Percentiles rank a stretch among this genome's conserved stretches.
Evolutionary conservation across 53 echinoderm and acorn worm species (phyloP).

Genomic region (Apostichopus leukothele): DNA sequence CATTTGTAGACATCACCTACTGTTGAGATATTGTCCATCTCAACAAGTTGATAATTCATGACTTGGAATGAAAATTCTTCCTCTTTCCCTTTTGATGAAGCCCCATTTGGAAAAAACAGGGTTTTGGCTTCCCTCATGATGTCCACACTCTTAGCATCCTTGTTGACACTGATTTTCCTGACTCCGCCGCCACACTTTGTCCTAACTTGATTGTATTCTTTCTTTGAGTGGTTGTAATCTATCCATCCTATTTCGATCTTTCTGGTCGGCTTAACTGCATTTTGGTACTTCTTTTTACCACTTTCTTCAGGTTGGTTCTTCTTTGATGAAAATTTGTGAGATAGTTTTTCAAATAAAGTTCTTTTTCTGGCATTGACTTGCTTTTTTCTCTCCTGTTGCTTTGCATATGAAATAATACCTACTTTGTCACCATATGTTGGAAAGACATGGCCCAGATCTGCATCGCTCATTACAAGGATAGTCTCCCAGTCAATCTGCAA

Average conservation of each 20-base stretch:
- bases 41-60: slow-evolving; percentile 39
- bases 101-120: slow-evolving; percentile 18
- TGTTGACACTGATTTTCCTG: slow-evolving; percentile 14
- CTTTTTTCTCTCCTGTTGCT: slow-evolving; percentile 29
- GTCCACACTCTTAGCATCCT: slow-evolving; percentile 3
- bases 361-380: slow-evolving; percentile 15
- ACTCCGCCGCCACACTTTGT: slow-evolving; percentile 7
- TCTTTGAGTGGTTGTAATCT: slow-evolving; percentile 13
- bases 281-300: background rate
- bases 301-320: background rate
- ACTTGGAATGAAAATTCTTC: slow-evolving; percentile 15
- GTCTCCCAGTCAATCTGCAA: slow-evolving; percentile 30
- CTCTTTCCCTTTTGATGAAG: slow-evolving; percentile 19
- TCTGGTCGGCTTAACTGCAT: background rate
- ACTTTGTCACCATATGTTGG: slow-evolving; percentile 32
- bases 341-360: slow-evolving; percentile 30
- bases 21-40: slow-evolving; percentile 31
- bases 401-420: slow-evolving; percentile 8
- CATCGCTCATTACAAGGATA: slow-evolving; percentile 25
- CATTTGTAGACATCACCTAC: slow-evolving; percentile 1
- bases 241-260: slow-evolving; percentile 42
- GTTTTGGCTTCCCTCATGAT: slow-evolving; percentile 5
- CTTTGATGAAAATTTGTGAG: background rate
- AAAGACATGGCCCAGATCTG: background rate
- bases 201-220: slow-evolving; percentile 13